Base-by-base conservation (phyloP, 2,797 vertebrate species). In the Graptemys geographica region DNA sequence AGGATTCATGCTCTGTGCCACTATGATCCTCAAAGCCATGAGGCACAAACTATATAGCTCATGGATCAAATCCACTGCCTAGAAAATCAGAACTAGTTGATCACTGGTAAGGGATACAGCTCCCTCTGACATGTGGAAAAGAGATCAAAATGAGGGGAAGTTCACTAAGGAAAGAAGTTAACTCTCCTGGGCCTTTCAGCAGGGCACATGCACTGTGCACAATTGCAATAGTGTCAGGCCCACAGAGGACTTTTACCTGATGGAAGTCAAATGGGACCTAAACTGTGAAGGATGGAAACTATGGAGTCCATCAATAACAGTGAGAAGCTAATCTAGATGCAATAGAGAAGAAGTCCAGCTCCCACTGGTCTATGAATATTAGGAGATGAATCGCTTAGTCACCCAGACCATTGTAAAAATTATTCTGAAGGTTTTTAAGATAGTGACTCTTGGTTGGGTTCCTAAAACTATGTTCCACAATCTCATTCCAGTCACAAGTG, bases 71-170 rank as follows among this genome's bases (percentile, higher is more conserved):
- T 7, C 44, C 1, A 0, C 56, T 10, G 37, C 82, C 53, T 28
- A 8, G 56, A 27, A 57, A 57, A 57, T 57, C 27, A 57, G 27
- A 57, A 2, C 56, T 65, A 21, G 6, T 65, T 27, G 37, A 37
- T 6, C 31, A 56, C 53, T 27, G 11, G 25, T 15, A 19, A 93
- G 62, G 87, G 83, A 91, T 16, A 51, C 31, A 51, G 21, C 28
- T 27, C 19, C 21, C 5, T 2, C 4, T 65, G 25, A 25, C 41
- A 9, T 37, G 51, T 78, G 44, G 82, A 72, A 72, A 91, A 78
- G 0, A 82, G 56, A 11, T 57, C 11, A 31, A 44, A 59, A 79
- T 23, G 1, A 59, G 44, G 5, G 12, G 51, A 80, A 4, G 47
- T 28, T 55, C 44, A 33, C 37, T 37, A 18, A 47, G 27, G 62